Conservation (phyloP, 2,113 vertebrate genomes). For the Macrotus californicus region DNA sequence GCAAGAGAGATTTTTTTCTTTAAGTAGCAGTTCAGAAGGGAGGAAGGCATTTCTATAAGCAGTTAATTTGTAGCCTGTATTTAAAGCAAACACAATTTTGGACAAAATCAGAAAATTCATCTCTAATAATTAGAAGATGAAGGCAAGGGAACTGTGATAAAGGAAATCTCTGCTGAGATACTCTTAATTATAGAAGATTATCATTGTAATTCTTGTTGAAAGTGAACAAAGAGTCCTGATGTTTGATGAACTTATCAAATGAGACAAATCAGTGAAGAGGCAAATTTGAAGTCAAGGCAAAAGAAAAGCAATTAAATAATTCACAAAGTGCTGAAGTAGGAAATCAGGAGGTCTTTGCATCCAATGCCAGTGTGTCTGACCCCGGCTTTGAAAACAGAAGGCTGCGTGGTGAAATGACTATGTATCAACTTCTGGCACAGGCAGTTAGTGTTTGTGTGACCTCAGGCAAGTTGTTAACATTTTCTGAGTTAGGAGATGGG, state of each 20-base stretch:
- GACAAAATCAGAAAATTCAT: conserved; percentile 67
- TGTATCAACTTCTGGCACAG: not conserved
- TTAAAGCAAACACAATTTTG: conserved; percentile 59
- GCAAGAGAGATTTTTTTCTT: conserved; percentile 34
- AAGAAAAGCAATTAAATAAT: conserved; percentile 57
- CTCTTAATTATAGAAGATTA: conserved; percentile 69
- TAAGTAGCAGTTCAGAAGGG: conserved; percentile 40
- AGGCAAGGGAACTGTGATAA: conserved; percentile 38
- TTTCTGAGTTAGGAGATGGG: not conserved
- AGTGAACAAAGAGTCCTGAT: conserved; percentile 66
- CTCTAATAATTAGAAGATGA: conserved; percentile 64
- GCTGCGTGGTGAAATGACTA: not conserved
- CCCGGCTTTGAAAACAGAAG: conserved; percentile 26
- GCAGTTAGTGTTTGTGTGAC: not conserved
- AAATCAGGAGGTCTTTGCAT: not conserved
- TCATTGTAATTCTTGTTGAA: conserved; percentile 67
- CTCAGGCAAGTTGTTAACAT: not conserved
- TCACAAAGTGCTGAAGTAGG: conserved; percentile 40
- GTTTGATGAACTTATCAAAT: conserved; percentile 74
- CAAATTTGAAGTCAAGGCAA: conserved; percentile 58
- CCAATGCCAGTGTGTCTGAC: conserved; percentile 2
- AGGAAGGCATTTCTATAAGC: conserved; percentile 24
- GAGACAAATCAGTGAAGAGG: conserved; percentile 71
- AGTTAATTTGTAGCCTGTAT: conserved; percentile 57
- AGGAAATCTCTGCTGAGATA: conserved; percentile 51